Conservation (phyloP, 2,113 vertebrate species). For the Sapayoa aenigma region DNA sequence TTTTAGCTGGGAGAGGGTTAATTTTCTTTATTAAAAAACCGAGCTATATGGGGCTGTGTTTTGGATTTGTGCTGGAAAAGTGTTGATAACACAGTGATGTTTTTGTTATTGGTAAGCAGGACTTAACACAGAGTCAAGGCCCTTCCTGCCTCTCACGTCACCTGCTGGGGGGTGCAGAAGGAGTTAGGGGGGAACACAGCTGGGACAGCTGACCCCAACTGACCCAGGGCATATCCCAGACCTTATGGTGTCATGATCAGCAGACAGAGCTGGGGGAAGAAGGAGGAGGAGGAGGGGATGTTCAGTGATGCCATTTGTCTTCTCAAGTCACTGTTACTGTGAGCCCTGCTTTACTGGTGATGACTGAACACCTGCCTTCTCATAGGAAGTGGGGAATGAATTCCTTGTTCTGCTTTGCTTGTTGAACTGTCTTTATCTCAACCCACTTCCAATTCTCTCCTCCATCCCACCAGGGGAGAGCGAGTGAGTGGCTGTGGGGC, state of each 20-base stretch:
- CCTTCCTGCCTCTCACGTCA: not conserved
- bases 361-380: not conserved
- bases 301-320: not conserved
- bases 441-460: not conserved
- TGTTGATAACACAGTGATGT: not conserved
- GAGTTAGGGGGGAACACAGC: not conserved
- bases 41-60: not conserved
- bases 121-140: not conserved
- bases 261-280: not conserved
- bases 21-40: not conserved
- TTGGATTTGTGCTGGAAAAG: not conserved
- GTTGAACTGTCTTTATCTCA: not conserved
- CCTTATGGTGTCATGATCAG: not conserved
- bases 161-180: not conserved
- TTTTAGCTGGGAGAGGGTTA: not conserved
- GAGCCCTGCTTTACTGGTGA: not conserved
- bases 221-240: not conserved
- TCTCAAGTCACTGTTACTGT: not conserved
- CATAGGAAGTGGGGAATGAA: not conserved
- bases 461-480: not conserved
- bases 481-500: not conserved
- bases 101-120: not conserved
- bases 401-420: not conserved
- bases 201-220: not conserved
- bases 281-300: not conserved